Evolutionary conservation across 2,888 invertebrate genomes (phyloP).

Genomic region (Stenurella melanura): DNA sequence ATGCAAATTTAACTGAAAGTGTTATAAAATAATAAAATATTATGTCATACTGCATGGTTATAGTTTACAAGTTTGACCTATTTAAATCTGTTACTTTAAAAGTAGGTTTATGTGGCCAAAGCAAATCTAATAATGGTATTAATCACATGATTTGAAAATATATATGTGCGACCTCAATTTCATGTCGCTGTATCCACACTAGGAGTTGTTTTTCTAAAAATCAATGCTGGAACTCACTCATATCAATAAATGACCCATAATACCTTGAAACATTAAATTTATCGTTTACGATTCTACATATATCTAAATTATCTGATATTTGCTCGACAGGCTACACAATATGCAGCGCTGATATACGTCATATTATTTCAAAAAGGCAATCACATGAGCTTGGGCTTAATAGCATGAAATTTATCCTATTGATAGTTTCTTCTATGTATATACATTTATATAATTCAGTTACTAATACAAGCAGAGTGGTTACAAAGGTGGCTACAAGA

Average conservation of each 20-base stretch:
- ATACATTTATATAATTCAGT: constrained; percentile 2
- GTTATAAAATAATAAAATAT: neutral
- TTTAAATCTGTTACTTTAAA: neutral
- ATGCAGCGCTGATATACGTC: neutral
- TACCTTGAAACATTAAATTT: neutral
- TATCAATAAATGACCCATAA: constrained; percentile 7
- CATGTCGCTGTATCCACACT: neutral
- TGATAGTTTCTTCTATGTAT: constrained; percentile 5
- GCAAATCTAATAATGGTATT: neutral
- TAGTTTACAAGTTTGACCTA: neutral
- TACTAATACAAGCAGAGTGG: constrained; percentile 18
- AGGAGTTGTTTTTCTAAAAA: neutral
- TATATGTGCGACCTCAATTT: constrained; percentile 3
- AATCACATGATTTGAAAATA: neutral
- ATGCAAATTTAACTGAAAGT: neutral
- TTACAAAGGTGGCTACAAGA: constrained; percentile 19
- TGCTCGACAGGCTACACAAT: neutral
- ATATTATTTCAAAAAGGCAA: neutral
- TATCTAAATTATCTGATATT: neutral
- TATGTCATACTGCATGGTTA: neutral
- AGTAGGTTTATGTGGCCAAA: neutral
- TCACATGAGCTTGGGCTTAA: constrained; percentile 31
- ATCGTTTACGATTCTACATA: neutral
- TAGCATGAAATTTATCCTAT: constrained; percentile 40
- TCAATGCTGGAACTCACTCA: constrained; percentile 2